Conservation (phyloP, 2,113 vertebrate genomes). For the Zapus hudsonius region DNA sequence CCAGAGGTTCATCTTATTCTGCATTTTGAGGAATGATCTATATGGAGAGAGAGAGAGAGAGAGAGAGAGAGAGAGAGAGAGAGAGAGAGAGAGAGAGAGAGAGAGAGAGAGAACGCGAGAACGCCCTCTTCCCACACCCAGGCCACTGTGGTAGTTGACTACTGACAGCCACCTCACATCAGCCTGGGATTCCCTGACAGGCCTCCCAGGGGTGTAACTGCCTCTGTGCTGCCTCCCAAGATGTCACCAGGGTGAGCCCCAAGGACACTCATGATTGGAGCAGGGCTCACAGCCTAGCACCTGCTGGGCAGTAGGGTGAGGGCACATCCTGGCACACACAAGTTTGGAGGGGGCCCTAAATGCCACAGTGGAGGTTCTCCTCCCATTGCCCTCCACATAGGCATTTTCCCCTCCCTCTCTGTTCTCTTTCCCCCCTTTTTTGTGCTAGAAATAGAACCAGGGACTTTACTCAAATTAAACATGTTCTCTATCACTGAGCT, state of each 20-base stretch:
- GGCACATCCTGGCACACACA: rapidly evolving
- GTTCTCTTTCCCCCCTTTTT: not conserved
- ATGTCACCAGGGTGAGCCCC: not conserved
- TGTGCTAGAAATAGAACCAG: no score
- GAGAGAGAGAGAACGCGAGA: no score
- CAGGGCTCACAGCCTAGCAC: not conserved
- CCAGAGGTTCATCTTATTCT: not conserved
- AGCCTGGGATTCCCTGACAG: not conserved
- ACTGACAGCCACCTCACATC: rapidly evolving
- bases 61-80: no score
- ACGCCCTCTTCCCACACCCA: rapidly evolving
- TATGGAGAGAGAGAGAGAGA: not conserved
- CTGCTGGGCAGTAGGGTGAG: rapidly evolving
- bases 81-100: no score
- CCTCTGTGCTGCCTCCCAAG: rapidly evolving
- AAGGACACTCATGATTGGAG: not conserved
- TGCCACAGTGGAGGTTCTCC: no score
- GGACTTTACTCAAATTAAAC: not conserved
- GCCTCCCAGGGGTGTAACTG: not conserved
- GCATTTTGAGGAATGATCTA: rapidly evolving
- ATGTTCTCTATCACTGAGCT: not conserved
- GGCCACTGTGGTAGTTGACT: rapidly evolving
- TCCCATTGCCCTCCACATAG: no score
- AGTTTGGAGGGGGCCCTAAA: no score
- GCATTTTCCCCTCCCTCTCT: not conserved